A percentile compares a stretch with the other conserved stretches of the same genome.
phyloP scores from a whole-genome alignment of 1,140 invertebrate species.

The Ceratina australensis region DNA sequence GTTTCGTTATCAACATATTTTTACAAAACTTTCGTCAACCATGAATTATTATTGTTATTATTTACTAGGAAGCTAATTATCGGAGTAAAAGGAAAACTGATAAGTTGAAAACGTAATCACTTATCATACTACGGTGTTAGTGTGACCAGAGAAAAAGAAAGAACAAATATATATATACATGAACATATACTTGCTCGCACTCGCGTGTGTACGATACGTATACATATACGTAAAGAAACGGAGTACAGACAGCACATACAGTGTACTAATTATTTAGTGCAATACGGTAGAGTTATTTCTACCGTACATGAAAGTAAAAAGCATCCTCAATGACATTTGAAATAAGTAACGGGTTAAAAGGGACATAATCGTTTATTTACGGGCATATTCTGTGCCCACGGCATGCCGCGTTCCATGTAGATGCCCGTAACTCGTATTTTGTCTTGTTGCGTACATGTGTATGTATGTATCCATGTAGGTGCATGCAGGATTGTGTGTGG shows the following conservation, averaged over 20 bases:
- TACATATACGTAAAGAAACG: too few relatives aligned
- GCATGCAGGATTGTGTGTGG: slow-evolving; percentile 13
- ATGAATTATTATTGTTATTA: neutral
- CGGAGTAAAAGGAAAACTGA: slow-evolving; percentile 32
- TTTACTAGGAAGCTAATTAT: slow-evolving; percentile 39
- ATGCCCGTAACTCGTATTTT: slow-evolving; percentile 30
- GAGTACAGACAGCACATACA: neutral
- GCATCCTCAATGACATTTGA: slow-evolving; percentile 16
- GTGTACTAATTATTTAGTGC: slow-evolving; percentile 21
- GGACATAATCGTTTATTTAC: slow-evolving; percentile 42
- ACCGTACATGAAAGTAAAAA: slow-evolving; percentile 4
- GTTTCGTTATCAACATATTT: neutral
- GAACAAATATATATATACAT: neutral
- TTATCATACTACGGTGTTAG: slow-evolving; percentile 5
- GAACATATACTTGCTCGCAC: neutral
- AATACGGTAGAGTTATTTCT: neutral
- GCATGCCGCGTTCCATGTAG: slow-evolving; percentile 36
- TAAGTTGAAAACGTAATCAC: slow-evolving; percentile 38
- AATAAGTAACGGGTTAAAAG: slow-evolving; percentile 14
- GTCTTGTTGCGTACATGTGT: slow-evolving; percentile 25
- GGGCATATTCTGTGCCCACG: slow-evolving; percentile 23
- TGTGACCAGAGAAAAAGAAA: slow-evolving; percentile 5
- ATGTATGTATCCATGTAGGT: neutral
- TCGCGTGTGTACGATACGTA: too few relatives aligned
- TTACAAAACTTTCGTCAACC: neutral